phyloP scores from a whole-genome alignment of 2,797 vertebrate species.

The Tamandua tetradactyla region DNA sequence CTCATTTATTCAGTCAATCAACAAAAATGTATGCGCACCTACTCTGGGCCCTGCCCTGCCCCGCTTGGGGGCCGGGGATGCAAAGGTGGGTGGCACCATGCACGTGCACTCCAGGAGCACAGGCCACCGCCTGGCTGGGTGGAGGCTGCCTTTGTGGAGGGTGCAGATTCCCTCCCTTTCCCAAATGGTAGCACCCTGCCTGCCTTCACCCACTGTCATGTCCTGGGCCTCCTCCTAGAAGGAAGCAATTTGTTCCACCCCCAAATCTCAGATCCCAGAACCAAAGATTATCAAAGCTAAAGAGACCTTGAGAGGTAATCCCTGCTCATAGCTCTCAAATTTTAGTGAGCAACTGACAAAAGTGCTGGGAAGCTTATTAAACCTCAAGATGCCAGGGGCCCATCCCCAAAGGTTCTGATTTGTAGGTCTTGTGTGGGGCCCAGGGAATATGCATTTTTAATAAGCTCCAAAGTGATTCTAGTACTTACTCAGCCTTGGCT shows the following conservation, averaged over 20 bases:
- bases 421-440: neutral
- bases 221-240: neutral
- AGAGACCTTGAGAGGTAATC: neutral
- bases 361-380: neutral
- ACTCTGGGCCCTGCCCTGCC: neutral
- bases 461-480: conserved; percentile 1
- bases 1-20: neutral
- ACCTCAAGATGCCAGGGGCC: neutral
- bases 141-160: fast-evolving
- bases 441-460: neutral
- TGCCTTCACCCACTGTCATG: fast-evolving
- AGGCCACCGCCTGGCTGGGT: neutral
- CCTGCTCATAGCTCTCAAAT: neutral
- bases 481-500: neutral
- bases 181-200: neutral
- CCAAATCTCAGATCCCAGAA: neutral
- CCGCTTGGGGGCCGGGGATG: neutral
- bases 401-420: neutral
- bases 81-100: neutral
- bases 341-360: neutral
- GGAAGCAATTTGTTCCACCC: neutral
- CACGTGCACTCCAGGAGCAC: neutral
- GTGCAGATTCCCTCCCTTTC: neutral
- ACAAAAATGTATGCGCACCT: neutral
- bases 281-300: neutral